Percentiles rank a stretch among this genome's conserved stretches.
Evolutionary conservation across 2,888 invertebrate genomes (phyloP).

Genomic region (Nemurella pictetii): DNA sequence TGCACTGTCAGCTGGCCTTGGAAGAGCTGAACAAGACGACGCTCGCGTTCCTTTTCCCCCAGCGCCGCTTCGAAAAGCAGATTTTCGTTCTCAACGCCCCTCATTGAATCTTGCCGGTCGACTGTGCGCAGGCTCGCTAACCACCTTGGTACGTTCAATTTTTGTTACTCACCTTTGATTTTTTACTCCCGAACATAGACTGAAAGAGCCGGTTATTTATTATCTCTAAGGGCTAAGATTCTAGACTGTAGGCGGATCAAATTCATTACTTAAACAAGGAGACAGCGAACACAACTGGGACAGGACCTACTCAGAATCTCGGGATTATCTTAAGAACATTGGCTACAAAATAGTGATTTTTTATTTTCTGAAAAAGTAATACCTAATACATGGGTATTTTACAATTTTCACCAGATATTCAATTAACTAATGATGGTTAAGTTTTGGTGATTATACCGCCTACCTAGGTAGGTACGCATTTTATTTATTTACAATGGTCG

Average conservation of each 20-base stretch:
- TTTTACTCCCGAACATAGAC: neutral
- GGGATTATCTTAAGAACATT: neutral
- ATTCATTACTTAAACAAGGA: neutral
- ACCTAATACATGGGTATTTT: neutral
- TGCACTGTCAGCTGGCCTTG: constrained; percentile 76
- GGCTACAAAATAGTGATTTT: neutral
- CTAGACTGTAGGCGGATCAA: neutral
- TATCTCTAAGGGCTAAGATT: neutral
- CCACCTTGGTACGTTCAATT: neutral
- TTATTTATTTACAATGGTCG: neutral
- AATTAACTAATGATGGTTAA: neutral
- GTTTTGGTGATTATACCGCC: neutral
- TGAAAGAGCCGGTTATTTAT: neutral
- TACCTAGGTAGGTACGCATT: neutral
- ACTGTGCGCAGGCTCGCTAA: neutral
- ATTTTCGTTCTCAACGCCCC: constrained; percentile 52
- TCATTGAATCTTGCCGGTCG: neutral
- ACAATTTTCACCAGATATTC: neutral
- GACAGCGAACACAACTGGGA: neutral
- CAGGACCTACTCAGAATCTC: neutral
- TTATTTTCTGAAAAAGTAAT: neutral
- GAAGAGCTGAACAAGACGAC: constrained; percentile 75
- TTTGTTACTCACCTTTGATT: neutral
- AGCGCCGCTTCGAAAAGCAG: constrained; percentile 61
- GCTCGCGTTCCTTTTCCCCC: constrained; percentile 62